Base-by-base conservation (phyloP, 2,797 vertebrate species). In the Propithecus deckenii region DNA sequence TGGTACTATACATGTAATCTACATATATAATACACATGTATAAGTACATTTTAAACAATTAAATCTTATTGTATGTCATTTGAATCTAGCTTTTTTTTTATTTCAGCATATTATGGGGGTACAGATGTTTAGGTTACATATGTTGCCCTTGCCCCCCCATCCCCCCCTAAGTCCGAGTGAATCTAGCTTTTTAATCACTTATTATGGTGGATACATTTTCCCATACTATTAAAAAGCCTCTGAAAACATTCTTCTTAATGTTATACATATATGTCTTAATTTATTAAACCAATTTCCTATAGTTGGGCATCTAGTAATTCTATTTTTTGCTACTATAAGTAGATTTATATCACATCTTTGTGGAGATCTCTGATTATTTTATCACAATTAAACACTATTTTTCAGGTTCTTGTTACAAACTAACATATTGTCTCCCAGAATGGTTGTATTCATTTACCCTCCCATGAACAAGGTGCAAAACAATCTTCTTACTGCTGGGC, bases 231-330 rank as follows among this genome's bases (percentile, higher is more conserved):
- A 48, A 81, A 71, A 92, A 81, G 48, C 43, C 52, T 89, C 83
- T 88, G 30, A 65, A 85, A 95, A 96, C 38, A 91, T 71, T 78
- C 50, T 81, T 91, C n/a, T 91, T 80, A 85, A 43, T 89, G 55
- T 46, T 57, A 95, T 1, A 35, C 55, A 59, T 69, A 63, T 48
- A 48, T n/a, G n/a, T 69, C 22, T 83, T 84, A 84, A 95, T 79
- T 93, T 90, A 59, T 95, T 72, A 92, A 88, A 80, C 9, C 76
- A 90, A 83, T 71, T 92, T 18, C 30, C 15, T 30, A 20, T 32
- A 80, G 32, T 30, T 93, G 28, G 32, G 7, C 30, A 89, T 35
- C 30, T 46, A 65, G 25, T 76, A 59, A 93, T 76, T 93, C 38
- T 57, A 25, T 55, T 80, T 81, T 75, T 96, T 93, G 43, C 32